Base-by-base conservation (phyloP, 2,113 vertebrate genomes). In the Silurus glanis region DNA sequence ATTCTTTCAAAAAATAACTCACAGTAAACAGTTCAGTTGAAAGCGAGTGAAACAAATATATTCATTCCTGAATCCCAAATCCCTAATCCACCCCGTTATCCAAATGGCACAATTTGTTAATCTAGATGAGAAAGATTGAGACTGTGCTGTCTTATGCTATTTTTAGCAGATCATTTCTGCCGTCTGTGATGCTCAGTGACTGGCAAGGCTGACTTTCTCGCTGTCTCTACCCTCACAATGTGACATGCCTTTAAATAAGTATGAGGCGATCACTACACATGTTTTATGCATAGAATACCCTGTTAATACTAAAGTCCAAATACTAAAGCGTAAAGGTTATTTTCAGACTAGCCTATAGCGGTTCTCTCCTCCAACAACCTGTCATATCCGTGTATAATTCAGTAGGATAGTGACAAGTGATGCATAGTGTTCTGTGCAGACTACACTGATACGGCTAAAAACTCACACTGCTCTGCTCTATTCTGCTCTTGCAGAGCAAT, bases 371-470 rank as follows among this genome's bases (percentile, higher is more conserved):
- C 93, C 90, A 86, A 90, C 79, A 92, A 92, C 90, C 56, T 67
- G 21, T 90, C 85, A 88, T 85, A 88, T 85, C 89, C 87, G 92
- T 95, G 89, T 93, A 94, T 95, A 94, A 94, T 94, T 92, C 92
- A 93, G 49, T 88, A 82, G 58, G 59, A 23, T 86, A 76, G 45
- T 75, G 71, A 67, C 58, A 66, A 62, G 58, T 62, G 59, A 75
- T 82, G 80, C 59, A 81, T 81, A 64, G 85, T 58, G n/a, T 74
- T 74, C 47, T 75, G 47, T 45, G 58, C 58, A 51, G 67, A 90
- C 81, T 89, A 83, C 80, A 81, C 72, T 72, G 87, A 8, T 61
- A 79, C 58, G 49, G 16, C 47, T 47, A 74, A 86, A 37, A 62
- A 64, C 25, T 10, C 67, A 82, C 62, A 17, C 55, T 86, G 78